Conservation (phyloP, 2,888 invertebrate genomes). For the Heliconius erato region DNA sequence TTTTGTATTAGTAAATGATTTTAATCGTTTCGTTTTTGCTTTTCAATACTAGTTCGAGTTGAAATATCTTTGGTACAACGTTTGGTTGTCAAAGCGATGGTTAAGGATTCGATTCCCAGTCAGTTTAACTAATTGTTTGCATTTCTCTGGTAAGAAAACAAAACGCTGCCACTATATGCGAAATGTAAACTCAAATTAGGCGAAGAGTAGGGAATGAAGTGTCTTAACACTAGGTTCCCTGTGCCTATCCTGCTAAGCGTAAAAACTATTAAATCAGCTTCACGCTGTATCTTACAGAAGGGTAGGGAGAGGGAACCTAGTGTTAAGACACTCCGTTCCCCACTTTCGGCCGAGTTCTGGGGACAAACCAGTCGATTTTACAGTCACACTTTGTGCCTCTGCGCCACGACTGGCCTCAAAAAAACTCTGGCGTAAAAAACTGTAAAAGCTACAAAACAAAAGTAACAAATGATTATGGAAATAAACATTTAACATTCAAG, state of each 20-base stretch:
- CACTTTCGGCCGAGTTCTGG: no score
- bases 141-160: background rate
- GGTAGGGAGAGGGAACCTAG: no score
- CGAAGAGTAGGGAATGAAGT: background rate
- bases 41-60: no score
- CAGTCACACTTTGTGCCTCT: no score
- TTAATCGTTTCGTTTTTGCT: no score
- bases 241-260: background rate
- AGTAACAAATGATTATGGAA: background rate
- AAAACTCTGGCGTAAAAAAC: no score
- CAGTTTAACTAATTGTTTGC: background rate
- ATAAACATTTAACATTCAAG: background rate
- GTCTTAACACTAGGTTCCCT: background rate
- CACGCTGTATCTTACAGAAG: no score
- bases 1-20: background rate
- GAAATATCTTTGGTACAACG: no score
- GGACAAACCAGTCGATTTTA: no score
- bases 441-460: background rate
- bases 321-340: no score
- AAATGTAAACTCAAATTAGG: background rate
- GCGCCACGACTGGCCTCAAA: no score
- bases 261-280: no score
- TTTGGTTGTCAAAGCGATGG: background rate
- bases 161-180: background rate
- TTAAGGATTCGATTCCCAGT: background rate